Conservation (phyloP, 2,797 vertebrate species). For the Muscicapa comitata region DNA sequence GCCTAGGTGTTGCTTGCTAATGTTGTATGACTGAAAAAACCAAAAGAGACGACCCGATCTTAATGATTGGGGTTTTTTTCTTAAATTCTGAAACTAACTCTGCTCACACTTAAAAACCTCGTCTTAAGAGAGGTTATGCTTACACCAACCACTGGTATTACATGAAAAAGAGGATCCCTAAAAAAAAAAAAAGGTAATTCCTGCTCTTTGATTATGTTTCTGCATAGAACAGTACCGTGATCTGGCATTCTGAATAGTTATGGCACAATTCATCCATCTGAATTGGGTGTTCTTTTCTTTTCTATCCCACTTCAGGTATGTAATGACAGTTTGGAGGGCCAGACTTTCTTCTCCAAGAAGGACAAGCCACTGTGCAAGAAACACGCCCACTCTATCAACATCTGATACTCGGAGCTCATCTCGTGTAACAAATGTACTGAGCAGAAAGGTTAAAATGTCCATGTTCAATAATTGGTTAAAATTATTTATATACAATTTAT, state of each 20-base stretch:
- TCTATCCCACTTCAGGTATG: conserved; percentile 83
- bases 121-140: not conserved
- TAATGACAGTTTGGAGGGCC: conserved; percentile 89
- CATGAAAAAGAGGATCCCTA: not conserved
- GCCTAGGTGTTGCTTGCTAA: not conserved
- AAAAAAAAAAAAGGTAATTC: not conserved
- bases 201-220: not conserved
- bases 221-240: not conserved
- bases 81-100: not conserved
- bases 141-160: not conserved
- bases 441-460: conserved; percentile 42
- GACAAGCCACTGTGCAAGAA: conserved; percentile 98
- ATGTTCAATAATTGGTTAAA: conserved; percentile 9
- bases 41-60: not conserved
- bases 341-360: conserved; percentile 97
- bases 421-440: conserved; percentile 6
- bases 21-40: not conserved
- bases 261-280: not conserved
- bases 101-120: not conserved
- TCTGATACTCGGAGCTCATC: conserved; percentile 72
- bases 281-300: not conserved
- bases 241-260: not conserved
- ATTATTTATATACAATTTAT: not conserved
- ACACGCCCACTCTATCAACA: conserved; percentile 89
- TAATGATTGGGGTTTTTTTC: not conserved